phyloP scores from a whole-genome alignment of 2,113 vertebrate genomes.

The Aegithalos caudatus region DNA sequence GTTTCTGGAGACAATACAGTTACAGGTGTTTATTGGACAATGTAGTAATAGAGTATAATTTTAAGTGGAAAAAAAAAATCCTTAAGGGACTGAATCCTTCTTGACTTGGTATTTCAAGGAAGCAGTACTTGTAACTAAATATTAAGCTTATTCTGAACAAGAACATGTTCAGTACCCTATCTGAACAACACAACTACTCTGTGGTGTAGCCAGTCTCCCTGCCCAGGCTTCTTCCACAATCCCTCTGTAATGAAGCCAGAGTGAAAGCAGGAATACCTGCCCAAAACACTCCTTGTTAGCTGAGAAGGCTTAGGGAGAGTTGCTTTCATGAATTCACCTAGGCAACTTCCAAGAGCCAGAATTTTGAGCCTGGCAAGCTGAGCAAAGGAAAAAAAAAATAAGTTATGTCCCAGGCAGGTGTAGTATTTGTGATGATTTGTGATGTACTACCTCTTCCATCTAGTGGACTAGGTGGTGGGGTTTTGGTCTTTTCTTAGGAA shows the following conservation, averaged over 20 bases:
- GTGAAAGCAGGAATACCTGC: neutral
- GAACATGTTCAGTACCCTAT: neutral
- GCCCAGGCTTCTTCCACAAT: neutral
- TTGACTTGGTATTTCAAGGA: neutral
- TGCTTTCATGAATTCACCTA: neutral
- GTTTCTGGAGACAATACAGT: neutral
- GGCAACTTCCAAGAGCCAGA: neutral
- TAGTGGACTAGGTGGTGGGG: neutral
- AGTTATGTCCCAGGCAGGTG: neutral
- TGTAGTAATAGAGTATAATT: neutral
- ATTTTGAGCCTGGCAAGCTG: neutral
- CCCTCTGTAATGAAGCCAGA: neutral
- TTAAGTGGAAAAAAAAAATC: neutral
- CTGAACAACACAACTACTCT: neutral
- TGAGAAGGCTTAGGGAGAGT: neutral
- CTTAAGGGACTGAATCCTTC: neutral
- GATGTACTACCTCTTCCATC: neutral
- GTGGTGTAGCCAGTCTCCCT: neutral
- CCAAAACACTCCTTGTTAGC: neutral
- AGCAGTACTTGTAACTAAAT: neutral
- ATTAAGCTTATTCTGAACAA: neutral
- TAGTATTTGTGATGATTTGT: neutral
- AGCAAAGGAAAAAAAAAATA: neutral
- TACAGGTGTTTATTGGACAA: neutral
- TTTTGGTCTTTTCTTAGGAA: neutral